Evolutionary conservation across 2,113 vertebrate species (phyloP).

Genomic region (Ibidorhyncha struthersii): DNA sequence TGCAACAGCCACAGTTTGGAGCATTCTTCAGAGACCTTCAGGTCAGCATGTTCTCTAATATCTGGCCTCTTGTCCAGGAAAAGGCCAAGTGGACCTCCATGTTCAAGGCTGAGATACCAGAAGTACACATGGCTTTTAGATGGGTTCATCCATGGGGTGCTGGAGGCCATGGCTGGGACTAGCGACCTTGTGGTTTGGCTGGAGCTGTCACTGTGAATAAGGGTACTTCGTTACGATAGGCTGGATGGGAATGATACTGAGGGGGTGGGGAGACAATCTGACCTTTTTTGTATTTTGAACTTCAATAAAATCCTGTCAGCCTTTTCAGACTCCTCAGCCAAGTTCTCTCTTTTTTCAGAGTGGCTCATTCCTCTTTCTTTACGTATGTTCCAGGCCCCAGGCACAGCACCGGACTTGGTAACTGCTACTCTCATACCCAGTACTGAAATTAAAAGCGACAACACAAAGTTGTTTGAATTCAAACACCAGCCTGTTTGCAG

Average conservation of each 20-base stretch:
- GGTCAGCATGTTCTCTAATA: neutral
- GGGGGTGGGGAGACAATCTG: slow-evolving; percentile 7
- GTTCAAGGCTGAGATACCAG: neutral
- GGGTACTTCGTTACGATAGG: neutral
- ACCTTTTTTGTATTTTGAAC: slow-evolving; percentile 37
- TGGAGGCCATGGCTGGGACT: neutral
- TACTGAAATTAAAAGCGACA: neutral
- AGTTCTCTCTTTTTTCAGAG: neutral
- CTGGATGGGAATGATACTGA: neutral
- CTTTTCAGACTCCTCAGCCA: neutral
- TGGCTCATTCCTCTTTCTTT: neutral
- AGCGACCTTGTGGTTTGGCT: neutral
- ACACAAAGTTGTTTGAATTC: neutral
- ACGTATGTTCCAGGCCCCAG: neutral
- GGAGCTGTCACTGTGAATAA: slow-evolving; percentile 21
- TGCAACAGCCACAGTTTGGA: neutral
- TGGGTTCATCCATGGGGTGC: neutral
- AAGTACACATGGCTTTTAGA: neutral
- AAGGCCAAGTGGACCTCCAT: neutral
- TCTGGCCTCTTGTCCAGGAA: neutral
- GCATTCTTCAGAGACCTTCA: neutral
- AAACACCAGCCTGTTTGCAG: slow-evolving; percentile 6
- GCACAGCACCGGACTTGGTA: neutral
- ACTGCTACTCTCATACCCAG: neutral
- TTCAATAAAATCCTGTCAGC: slow-evolving; percentile 52